phyloP scores from a whole-genome alignment of 2,797 vertebrate genomes.

The Scomberomorus guttatus region DNA sequence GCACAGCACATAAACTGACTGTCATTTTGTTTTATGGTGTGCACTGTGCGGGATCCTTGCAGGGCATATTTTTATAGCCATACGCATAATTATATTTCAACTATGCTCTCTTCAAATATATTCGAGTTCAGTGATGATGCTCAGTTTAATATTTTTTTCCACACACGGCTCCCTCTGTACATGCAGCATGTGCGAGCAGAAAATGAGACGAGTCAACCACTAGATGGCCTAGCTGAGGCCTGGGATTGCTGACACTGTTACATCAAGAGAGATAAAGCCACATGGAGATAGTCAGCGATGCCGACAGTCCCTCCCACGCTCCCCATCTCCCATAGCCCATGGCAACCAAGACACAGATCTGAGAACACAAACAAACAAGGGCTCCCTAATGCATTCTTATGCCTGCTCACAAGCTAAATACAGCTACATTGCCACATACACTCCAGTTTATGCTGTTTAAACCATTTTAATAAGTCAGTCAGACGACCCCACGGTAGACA shows the following conservation, averaged over 20 bases:
- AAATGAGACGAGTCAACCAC: conserved; percentile 60
- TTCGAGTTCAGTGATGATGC: neutral
- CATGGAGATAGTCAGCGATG: conserved; percentile 83
- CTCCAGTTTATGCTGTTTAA: conserved; percentile 32
- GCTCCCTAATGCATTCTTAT: conserved; percentile 74
- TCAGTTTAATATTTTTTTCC: neutral
- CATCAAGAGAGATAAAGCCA: conserved; percentile 84
- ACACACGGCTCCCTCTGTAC: neutral
- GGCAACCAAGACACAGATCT: conserved; percentile 81
- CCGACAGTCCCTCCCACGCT: conserved; percentile 83
- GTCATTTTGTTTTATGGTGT: neutral
- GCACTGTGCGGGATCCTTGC: neutral
- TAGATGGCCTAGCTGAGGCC: conserved; percentile 79
- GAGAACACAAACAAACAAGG: conserved; percentile 75
- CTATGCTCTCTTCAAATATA: neutral
- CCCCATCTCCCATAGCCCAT: conserved; percentile 77
- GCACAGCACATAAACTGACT: neutral
- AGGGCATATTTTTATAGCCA: neutral
- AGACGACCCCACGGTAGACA: conserved; percentile 22
- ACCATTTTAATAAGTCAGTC: conserved; percentile 30
- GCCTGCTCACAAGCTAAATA: conserved; percentile 52
- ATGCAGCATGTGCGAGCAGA: conserved; percentile 8
- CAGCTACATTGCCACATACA: conserved; percentile 37
- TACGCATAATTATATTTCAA: neutral
- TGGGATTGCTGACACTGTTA: conserved; percentile 81